These are phyloP conservation scores for Dryobates pubescens DNA, from an alignment of 2,797 vertebrate genomes.

Conservation along the genomic window DNA sequence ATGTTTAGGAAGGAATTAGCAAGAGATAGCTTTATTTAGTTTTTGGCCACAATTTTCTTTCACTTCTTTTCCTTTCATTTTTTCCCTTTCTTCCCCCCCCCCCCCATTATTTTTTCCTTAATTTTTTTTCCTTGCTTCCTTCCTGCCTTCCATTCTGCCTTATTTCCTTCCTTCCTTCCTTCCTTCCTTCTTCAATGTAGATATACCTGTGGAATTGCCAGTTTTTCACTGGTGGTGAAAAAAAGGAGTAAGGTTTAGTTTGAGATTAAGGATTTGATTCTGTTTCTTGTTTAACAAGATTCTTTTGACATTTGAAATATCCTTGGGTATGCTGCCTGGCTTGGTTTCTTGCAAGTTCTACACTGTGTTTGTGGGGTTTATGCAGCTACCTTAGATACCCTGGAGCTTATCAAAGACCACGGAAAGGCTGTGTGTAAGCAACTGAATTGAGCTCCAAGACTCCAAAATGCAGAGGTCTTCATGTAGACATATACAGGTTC, in stretches of 20 bases:
- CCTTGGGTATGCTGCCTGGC: neutral
- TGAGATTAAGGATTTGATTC: neutral
- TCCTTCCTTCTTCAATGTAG: neutral
- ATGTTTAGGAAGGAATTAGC: constrained; percentile 5
- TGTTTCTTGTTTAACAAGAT: neutral
- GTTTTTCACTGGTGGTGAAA: neutral
- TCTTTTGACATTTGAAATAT: neutral
- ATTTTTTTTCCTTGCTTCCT: neutral
- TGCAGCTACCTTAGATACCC: neutral
- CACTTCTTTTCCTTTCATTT: neutral
- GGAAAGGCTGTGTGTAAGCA: neutral
- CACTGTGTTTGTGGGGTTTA: neutral
- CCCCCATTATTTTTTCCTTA: no score
- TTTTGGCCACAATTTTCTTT: neutral
- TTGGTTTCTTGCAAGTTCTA: neutral
- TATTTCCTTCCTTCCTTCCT: neutral
- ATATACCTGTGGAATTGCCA: neutral
- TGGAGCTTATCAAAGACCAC: neutral
- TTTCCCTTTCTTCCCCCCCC: neutral
- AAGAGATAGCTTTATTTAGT: neutral
- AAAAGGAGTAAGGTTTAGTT: neutral
- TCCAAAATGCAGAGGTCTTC: neutral
- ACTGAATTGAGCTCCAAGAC: neutral
- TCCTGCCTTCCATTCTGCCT: neutral
- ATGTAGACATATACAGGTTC: neutral